Evolutionary conservation across 2,888 invertebrate genomes (phyloP).

Genomic region (Resseliella maxima): DNA sequence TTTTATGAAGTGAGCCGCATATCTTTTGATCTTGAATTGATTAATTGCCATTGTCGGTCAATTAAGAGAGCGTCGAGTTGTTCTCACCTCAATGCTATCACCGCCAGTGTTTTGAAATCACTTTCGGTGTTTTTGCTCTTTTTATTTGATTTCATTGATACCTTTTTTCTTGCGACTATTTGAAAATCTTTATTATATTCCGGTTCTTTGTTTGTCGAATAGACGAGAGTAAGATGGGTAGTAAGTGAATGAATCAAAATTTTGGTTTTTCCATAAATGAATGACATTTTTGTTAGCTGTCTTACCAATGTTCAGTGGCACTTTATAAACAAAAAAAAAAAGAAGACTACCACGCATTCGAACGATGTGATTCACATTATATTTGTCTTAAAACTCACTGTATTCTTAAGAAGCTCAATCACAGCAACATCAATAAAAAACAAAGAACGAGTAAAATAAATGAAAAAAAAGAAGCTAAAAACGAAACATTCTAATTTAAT

Average conservation of each 20-base stretch:
- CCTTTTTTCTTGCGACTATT: neutral
- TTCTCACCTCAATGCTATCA: slow-evolving; percentile 45
- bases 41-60: slow-evolving; percentile 54
- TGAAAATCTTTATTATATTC: neutral
- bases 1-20: neutral
- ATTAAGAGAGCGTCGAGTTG: slow-evolving; percentile 41
- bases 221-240: neutral
- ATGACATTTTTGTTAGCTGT: neutral
- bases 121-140: neutral
- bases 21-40: slow-evolving; percentile 44
- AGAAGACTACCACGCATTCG: neutral
- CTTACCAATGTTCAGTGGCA: neutral
- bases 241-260: slow-evolving; percentile 7
- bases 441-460: neutral
- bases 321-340: neutral
- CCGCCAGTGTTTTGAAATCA: neutral
- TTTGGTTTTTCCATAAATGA: neutral
- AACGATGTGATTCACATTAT: neutral
- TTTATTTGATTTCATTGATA: neutral
- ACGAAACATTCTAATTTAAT: slow-evolving; percentile 47
- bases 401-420: neutral
- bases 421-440: neutral
- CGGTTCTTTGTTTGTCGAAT: neutral
- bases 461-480: slow-evolving; percentile 19
- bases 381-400: neutral